Evolutionary conservation across 2,888 invertebrate genomes (phyloP), one percentile per base, ranked within the genome.

Genomic region (Philhelius pedissequus): DNA sequence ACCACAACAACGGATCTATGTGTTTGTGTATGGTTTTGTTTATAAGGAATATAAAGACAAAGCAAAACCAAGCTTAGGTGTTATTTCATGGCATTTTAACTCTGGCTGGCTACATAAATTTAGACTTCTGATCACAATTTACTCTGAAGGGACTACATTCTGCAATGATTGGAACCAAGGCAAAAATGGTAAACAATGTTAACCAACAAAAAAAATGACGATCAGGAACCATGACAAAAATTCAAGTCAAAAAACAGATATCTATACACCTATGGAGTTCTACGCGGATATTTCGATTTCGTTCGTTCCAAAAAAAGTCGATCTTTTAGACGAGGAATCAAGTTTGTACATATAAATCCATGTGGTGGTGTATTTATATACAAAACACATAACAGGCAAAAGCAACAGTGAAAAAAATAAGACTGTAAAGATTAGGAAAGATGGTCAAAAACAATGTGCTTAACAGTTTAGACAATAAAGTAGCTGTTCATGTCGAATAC

Each of bases 351-450:
- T 45, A 56, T 56, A 70, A 32, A 79, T 52, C 66, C 74, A 76
- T 71, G 60, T 60, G 74, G 68, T 9, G 75, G 75, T 25, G 80
- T 84, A 84, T 80, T 80, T 84, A 80, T 84, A 84, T 43, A 74
- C 18, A 64, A 40, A 35, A 69, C 58, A 71, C 20, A 62, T 35
- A 20, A 66, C 48, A 20, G 45, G 30, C 15, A 30, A 7, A 45
- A 56, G 38, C 35, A 64, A 32, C n/a, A 54, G 52, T 54, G 8
- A 35, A 82, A 32, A 48, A 11, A 25, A 78, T 27, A 69, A 69
- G n/a, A n/a, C n/a, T n/a, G 32, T 32, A 38, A 60, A 71, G 68
- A 74, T 40, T 68, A n/a, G 45, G 54, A 20, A 50, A 83, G 32
- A 71, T 71, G 27, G n/a, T n/a, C n/a, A n/a, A 40, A 58, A 52